Base-by-base conservation (phyloP, 2,113 vertebrate species). In the Corythornis vintsioides region DNA sequence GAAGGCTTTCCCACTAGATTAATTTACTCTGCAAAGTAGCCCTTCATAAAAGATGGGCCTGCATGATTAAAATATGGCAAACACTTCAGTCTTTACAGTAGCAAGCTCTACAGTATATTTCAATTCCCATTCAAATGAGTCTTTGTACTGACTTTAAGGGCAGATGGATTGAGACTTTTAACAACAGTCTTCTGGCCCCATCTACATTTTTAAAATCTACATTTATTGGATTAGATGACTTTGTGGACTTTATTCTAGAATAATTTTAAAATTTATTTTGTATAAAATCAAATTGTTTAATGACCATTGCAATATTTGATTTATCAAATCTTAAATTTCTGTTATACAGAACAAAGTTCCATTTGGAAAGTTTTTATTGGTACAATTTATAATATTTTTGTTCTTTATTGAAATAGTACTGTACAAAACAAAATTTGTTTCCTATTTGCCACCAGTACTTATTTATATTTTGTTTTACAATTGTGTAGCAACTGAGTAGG, bases 391-490 rank as follows among this genome's bases (percentile, higher is more conserved):
- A 50, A 63, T 43, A 55, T 45, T 33, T 59, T 84, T 55, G 18
- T 28, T 81, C 20, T 59, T 55, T 35, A n/a, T 43, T 64, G 43
- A 90, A 81, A 64, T 33, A 55, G 17, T 43, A 69, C 24, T 53
- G 29, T 20, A 59, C 24, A 24, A 84, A 84, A 59, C 15, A 80
- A 92, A 48, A 43, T 31, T 69, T 89, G 64, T 42, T 91, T 95
- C 63, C 25, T 83, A 29, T 84, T 95, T 94, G 87, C 89, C 66
- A 95, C 74, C 85, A 67, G 43, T 73, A 72, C 57, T 94, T 93
- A 85, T 91, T 95, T 64, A 93, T 91, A 92, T 48, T 72, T 87
- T 64, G 78, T 92, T 93, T 95, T 96, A 91, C 86, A 94, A 88
- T 47, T 87, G 59, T 75, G 86, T 70, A 87, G 74, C 43, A 94